Base-by-base conservation (phyloP, 2,797 vertebrate species). In the Cuculus canorus region DNA sequence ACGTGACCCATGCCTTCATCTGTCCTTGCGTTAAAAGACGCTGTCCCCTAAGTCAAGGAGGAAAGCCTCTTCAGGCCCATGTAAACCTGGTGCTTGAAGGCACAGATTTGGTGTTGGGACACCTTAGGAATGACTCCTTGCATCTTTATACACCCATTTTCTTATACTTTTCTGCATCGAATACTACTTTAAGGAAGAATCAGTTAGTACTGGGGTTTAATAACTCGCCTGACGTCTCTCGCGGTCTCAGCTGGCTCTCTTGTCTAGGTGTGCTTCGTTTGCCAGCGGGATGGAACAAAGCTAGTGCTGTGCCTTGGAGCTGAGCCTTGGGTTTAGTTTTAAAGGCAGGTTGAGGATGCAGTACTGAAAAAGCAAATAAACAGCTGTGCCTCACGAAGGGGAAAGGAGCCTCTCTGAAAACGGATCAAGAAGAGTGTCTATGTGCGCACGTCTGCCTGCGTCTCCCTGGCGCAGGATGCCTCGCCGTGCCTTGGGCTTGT, bases 371-470 rank as follows among this genome's bases (percentile, higher is more conserved):
- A 33, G 25, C 50, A 27, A 45, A 35, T 2, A 22, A 53, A 35
- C 13, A 70, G 18, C 71, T 47, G 45, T 30, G 43, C 39, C 13
- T 60, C 11, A 7, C 2, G 15, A 37, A 80, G 54, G 35, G 54
- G 57, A 23, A 5, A 50, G 39, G 33, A 82, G 30, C 52, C 48
- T 68, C n/a, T 25, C n/a, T 39, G 61, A n/a, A 66, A 77, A 57
- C 1, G 17, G 27, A 14, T 15, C 12, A 13, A 45, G 57, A 27
- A n/a, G 17, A 50, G 23, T 3, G 9, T 57, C 41, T 28, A 11
- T 56, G 50, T 3, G 23, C 0, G 4, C 4, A 3, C 1, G 1
- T 33, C 41, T 66, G 53, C 69, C 72, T 30, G 12, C 1, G 0
- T 43, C 30, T 48, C 8, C 48, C 80, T 27, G 8, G 11, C 22